Conservation (phyloP, 2,113 vertebrate genomes). For the Lasiurus cinereus region DNA sequence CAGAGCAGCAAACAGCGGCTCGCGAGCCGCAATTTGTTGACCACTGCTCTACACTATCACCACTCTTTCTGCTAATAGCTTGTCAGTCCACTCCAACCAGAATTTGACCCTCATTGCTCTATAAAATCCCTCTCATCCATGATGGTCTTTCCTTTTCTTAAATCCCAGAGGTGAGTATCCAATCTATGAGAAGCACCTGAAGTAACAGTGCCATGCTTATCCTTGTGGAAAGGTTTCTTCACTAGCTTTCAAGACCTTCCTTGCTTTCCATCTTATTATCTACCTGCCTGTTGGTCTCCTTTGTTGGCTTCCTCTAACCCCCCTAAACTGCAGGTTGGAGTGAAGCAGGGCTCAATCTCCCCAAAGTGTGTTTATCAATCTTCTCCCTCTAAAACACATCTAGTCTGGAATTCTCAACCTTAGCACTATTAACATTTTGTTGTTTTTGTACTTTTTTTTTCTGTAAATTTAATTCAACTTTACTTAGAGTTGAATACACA, state of each 20-base stretch:
- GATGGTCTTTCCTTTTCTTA: background rate
- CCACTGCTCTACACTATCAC: background rate
- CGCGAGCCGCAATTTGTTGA: too few species aligned
- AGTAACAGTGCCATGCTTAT: background rate
- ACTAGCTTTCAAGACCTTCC: background rate
- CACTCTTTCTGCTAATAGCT: background rate
- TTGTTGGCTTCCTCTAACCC: background rate
- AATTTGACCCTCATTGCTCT: background rate
- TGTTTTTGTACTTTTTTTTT: slow-evolving; percentile 61
- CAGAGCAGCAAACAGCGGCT: too few species aligned
- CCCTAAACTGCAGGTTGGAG: background rate
- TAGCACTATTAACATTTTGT: background rate
- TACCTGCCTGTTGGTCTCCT: background rate
- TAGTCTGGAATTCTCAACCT: background rate
- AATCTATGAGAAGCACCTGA: too few species aligned
- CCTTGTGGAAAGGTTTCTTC: background rate
- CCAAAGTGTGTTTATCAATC: background rate
- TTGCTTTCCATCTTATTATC: background rate
- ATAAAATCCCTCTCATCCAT: background rate
- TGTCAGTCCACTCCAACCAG: background rate
- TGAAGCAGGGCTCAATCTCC: background rate
- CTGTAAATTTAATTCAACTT: slow-evolving; percentile 85
- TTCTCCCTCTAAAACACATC: background rate
- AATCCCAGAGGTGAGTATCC: background rate
- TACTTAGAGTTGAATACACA: slow-evolving; percentile 88